These are phyloP conservation scores for Xestobium rufovillosum DNA, from an alignment of 2,888 invertebrate genomes.

Conservation along the genomic window DNA sequence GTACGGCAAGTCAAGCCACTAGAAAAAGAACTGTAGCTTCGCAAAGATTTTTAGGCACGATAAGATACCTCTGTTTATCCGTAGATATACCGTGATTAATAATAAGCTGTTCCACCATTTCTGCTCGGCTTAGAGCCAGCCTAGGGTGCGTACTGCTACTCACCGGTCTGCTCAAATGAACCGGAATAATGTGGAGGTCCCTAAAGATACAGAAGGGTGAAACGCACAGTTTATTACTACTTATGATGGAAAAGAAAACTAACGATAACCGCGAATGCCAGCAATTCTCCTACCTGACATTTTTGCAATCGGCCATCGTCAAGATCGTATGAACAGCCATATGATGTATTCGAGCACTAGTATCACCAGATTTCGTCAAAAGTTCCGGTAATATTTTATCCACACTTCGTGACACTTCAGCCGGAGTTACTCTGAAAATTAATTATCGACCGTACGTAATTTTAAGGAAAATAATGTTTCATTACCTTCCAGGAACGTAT, in stretches of 20 bases:
- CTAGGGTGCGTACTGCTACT: constrained; percentile 81
- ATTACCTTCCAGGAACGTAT: constrained; percentile 71
- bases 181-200: constrained; percentile 74
- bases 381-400: constrained; percentile 79
- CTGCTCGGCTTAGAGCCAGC: constrained; percentile 74
- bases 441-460: no score
- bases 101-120: constrained; percentile 82
- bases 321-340: constrained; percentile 82
- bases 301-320: constrained; percentile 75
- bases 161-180: constrained; percentile 74
- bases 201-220: constrained; percentile 40
- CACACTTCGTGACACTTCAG: constrained; percentile 73
- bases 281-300: constrained; percentile 55
- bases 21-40: constrained; percentile 30
- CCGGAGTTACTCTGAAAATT: constrained; percentile 62
- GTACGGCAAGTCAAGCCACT: constrained; percentile 80
- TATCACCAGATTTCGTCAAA: constrained; percentile 78
- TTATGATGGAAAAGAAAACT: no score
- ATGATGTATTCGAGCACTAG: constrained; percentile 77
- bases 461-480: constrained; percentile 4
- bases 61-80: constrained; percentile 81
- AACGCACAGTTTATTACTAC: neutral
- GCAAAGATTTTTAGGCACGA: constrained; percentile 9
- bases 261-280: neutral
- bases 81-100: constrained; percentile 78